Conservation (phyloP, 2,888 invertebrate genomes). For the Epistrophe eligans region DNA sequence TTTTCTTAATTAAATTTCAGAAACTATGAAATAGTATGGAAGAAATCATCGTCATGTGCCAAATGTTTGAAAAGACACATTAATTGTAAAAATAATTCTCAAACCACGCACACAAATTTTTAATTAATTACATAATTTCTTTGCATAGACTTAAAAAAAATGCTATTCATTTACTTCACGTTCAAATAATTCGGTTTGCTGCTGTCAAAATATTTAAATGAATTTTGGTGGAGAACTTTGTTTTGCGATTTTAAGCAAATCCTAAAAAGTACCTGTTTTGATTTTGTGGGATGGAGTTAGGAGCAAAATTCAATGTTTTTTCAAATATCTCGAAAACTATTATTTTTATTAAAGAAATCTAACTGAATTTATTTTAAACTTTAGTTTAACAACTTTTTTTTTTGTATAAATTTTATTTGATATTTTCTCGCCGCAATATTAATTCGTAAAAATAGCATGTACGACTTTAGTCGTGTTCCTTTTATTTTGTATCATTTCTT, state of each 20-base stretch:
- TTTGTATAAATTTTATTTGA: not conserved
- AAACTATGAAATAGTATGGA: not conserved
- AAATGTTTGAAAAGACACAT: conserved; percentile 15
- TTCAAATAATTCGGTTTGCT: not conserved
- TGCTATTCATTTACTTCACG: not conserved
- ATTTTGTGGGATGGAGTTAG: no score
- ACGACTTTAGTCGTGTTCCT: not conserved
- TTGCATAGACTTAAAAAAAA: not conserved
- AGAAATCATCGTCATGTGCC: not conserved
- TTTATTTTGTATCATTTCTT: not conserved
- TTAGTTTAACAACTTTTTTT: no score
- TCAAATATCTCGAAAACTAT: no score
- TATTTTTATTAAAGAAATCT: no score
- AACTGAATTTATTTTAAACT: no score
- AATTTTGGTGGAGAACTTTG: no score
- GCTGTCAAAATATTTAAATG: not conserved
- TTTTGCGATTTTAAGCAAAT: no score
- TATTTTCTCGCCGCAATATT: not conserved
- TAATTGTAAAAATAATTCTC: not conserved
- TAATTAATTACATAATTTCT: not conserved
- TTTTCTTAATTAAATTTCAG: not conserved
- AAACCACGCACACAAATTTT: not conserved
- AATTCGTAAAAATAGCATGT: no score
- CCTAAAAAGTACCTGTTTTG: no score
- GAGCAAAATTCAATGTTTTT: no score